Base-by-base conservation (phyloP, 2,113 vertebrate species). In the Hippocampus mohnikei region DNA sequence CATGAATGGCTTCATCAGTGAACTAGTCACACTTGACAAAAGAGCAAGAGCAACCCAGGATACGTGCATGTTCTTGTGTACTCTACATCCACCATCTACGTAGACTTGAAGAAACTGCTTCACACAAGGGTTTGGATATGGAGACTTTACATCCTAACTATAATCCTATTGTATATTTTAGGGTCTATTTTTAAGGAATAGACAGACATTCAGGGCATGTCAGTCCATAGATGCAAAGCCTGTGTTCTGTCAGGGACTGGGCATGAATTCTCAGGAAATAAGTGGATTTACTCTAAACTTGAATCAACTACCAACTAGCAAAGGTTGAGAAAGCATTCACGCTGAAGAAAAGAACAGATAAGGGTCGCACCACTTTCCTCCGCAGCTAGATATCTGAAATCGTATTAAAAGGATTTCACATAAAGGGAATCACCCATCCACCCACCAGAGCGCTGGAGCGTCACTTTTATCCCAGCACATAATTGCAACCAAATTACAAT, bases 401-500 rank as follows among this genome's bases (percentile, higher is more conserved):
- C 83, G 89, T 91, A 91, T 90, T 90, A 37, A 92, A 83, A 88
- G 84, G 79, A 85, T 84, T 84, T 77, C 66, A 75, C 74, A 93
- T 84, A 95, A 94, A 90, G 79, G 84, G 81, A 94, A 92, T 79
- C 29, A 78, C 85, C 92, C 29, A 78, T 84, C 92, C 88, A 87
- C 93, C 92, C 88, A 87, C 93, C 93, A 92, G 89, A 93, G 94
- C 93, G 91, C 94, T 93, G 95, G 93, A 96, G 95, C 94, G 70
- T 92, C 73, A 91, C 93, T 95, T 95, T 97, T 94, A 95, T 94
- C 92, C 93, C 91, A 87, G 92, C 88, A 93, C 91, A 93, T 97
- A 96, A 97, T 97, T 97, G 95, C 93, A 90, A 94, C 92, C 92
- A 94, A 98, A 96, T 97, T 95, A 95, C 94, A 98, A 95, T 98